phyloP scores from a whole-genome alignment of 2,113 vertebrate genomes.

The Boulengeromyrus knoepffleri region DNA sequence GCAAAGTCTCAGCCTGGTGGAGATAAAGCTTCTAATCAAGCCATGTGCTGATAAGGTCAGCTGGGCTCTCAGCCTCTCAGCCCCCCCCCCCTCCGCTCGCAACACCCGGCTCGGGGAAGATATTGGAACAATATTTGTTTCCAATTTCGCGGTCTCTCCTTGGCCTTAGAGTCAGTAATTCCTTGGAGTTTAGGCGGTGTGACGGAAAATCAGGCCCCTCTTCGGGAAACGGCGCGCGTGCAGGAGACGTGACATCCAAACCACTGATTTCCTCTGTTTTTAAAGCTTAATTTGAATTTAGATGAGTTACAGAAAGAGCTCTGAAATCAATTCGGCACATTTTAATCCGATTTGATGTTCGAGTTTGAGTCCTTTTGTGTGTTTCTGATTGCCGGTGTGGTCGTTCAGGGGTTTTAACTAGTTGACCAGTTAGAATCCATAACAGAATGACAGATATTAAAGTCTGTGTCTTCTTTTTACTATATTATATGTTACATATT shows the following conservation, averaged over 20 bases:
- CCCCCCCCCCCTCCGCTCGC: too few species aligned
- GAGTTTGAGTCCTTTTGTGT: background rate
- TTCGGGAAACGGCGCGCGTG: background rate
- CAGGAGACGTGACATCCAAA: background rate
- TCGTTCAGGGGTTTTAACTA: background rate
- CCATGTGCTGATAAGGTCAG: background rate
- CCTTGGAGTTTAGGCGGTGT: background rate
- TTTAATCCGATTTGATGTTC: background rate
- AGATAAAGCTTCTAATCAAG: background rate
- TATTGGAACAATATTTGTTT: constrained; percentile 6
- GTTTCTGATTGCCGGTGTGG: background rate
- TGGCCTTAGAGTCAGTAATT: background rate
- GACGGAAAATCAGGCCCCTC: background rate
- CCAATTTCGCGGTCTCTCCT: background rate
- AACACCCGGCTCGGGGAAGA: background rate
- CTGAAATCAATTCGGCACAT: background rate
- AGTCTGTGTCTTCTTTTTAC: background rate
- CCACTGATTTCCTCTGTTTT: background rate
- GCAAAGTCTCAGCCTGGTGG: background rate
- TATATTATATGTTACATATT: background rate
- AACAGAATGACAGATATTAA: background rate
- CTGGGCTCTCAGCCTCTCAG: background rate
- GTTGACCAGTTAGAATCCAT: background rate
- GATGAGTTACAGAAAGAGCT: background rate
- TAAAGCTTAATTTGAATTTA: background rate